Evolutionary conservation across 1,140 invertebrate genomes (phyloP).

Genomic region (Eurosta solidaginis): DNA sequence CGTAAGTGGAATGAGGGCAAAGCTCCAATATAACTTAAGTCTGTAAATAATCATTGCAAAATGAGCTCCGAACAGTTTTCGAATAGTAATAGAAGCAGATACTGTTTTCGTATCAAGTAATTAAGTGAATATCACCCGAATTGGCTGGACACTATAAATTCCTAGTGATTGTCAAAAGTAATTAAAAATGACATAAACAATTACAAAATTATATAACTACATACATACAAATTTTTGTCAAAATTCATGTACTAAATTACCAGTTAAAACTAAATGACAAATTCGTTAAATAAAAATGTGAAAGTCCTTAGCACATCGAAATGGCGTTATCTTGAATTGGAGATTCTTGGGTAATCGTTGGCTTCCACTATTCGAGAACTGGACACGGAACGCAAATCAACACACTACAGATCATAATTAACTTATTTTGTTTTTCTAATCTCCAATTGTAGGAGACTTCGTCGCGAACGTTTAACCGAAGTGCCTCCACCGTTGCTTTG

Average conservation of each 20-base stretch:
- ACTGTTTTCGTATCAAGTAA: not conserved
- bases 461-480: not conserved
- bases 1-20: not conserved
- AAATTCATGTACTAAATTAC: conserved; percentile 1
- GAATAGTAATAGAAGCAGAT: conserved; percentile 26
- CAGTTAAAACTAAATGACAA: not conserved
- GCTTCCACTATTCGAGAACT: conserved; percentile 24
- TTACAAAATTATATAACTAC: not conserved
- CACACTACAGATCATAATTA: not conserved
- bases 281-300: not conserved
- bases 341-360: not conserved
- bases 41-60: not conserved
- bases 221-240: not conserved
- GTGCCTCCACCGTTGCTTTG: conserved; percentile 31
- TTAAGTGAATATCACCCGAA: not conserved
- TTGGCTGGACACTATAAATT: not conserved
- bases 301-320: not conserved
- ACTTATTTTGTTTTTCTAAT: not conserved
- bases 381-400: conserved; percentile 21
- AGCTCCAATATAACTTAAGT: not conserved
- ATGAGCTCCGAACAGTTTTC: conserved; percentile 7
- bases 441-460: not conserved
- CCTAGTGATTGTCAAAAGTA: too few species aligned
- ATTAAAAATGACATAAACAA: too few species aligned
- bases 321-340: not conserved